These are phyloP conservation scores for Aulostomus chinensis DNA, from an alignment of 2,797 vertebrate genomes.

Conservation along the genomic window DNA sequence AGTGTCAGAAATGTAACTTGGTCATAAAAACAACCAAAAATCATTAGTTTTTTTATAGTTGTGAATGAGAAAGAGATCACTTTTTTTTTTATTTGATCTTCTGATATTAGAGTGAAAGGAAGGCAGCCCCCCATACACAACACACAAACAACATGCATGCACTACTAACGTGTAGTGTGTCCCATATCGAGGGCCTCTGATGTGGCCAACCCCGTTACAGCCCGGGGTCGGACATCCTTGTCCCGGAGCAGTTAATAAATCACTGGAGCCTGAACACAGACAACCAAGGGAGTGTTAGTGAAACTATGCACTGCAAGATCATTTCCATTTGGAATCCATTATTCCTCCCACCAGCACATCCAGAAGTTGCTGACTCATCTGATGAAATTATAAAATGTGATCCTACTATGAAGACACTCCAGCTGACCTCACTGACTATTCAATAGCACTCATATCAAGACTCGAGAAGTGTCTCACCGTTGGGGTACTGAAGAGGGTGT, in stretches of 20 bases:
- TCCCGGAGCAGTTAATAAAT: constrained; percentile 73
- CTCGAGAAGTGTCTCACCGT: constrained; percentile 67
- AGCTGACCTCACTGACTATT: too few species aligned
- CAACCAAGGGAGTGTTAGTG: too few species aligned
- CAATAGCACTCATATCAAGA: too few species aligned
- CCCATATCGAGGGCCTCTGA: constrained; percentile 88
- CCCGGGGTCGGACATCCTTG: constrained; percentile 90
- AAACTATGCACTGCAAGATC: not conserved
- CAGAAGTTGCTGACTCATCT: constrained; percentile 15
- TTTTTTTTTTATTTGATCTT: too few species aligned
- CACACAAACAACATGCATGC: constrained; percentile 25
- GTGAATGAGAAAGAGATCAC: too few species aligned
- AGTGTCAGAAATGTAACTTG: too few species aligned
- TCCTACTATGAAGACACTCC: too few species aligned
- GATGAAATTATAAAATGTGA: constrained; percentile 6
- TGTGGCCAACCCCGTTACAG: constrained; percentile 89
- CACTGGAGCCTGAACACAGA: constrained; percentile 73
- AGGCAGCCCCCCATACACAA: constrained; percentile 24
- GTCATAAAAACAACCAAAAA: too few species aligned
- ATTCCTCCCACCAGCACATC: constrained; percentile 15
- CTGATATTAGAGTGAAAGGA: too few species aligned
- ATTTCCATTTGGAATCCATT: constrained; percentile 18
- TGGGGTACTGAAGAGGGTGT: constrained; percentile 84
- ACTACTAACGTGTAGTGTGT: constrained; percentile 89
- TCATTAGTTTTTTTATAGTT: too few species aligned